Base-by-base conservation (phyloP, 2,797 vertebrate genomes). In the Lindbergichthys nudifrons region DNA sequence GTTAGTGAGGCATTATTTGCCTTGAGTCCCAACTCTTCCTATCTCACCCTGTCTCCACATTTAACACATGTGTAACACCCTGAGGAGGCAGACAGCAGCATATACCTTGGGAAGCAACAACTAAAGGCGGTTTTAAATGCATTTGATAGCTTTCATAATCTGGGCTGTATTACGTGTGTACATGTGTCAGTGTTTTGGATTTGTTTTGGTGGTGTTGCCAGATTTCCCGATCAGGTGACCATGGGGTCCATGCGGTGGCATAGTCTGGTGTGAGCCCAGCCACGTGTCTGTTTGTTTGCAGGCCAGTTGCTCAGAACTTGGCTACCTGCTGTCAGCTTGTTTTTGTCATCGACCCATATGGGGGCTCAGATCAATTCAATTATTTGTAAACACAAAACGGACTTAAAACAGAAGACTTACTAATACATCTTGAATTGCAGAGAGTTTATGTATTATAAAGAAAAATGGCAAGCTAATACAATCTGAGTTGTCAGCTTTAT, bases 211-310 rank as follows among this genome's bases (percentile, higher is more conserved):
- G 58, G 13, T 70, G 73, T 62, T 71, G 64, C 59, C 65, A 73
- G 58, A 80, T 82, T 74, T 70, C 46, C 53, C 23, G 32, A 58
- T 90, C 80, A 83, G 61, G 69, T 83, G 70, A 80, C 54, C 42
- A 41, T 0, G 1, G 46, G 30, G 75, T 58, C 70, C 57, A 23
- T 3, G 18, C 62, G 51, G 79, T 51, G 21, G 56, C 70, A 76
- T 83, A 69, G 70, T 85, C 56, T 53, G 50, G 65, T 75, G 66
- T 63, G 52, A 58, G 71, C 65, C 32, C 26, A 36, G 48, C 54
- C 70, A 21, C 18, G 19, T 42, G 45, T 15, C 23, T 32, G 18
- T 78, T 69, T 77, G 58, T 73, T 71, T 72, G 53, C 50, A 32
- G 53, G 56, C 53, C 14, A 26, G 50, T 65, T 58, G 60, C 50